Conservation (phyloP, 2,113 vertebrate species). For the Heliornis fulica region DNA sequence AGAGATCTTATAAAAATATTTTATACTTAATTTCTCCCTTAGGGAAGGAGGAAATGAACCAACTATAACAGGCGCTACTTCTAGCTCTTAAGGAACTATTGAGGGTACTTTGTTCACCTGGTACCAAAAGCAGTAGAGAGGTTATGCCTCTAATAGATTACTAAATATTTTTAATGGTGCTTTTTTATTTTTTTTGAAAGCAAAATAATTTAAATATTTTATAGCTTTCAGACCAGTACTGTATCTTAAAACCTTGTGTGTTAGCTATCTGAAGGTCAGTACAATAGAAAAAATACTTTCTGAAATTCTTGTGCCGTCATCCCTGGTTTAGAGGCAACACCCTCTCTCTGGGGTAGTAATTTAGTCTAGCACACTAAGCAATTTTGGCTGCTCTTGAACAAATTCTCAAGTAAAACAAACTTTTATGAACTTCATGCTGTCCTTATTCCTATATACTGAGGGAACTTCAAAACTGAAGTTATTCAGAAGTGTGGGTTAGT, state of each 20-base stretch:
- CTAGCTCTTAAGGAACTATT: background rate
- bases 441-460: background rate
- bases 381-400: background rate
- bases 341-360: slow-evolving; percentile 39
- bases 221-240: background rate
- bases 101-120: background rate
- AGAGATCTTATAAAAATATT: background rate
- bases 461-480: background rate
- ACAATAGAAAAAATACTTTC: background rate
- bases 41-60: background rate
- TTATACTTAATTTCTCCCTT: background rate
- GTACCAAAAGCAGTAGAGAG: background rate
- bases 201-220: background rate
- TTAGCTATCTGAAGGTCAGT: background rate
- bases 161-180: background rate
- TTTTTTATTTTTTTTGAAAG: background rate
- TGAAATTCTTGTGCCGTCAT: background rate
- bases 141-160: background rate
- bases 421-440: background rate
- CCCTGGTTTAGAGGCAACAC: slow-evolving; percentile 30
- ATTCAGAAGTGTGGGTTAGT: background rate
- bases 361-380: background rate
- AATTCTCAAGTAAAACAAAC: background rate
- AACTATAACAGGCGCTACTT: background rate
- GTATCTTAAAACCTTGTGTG: background rate